Base-by-base conservation (phyloP, 2,888 invertebrate species). In the Odontothrips loti region DNA sequence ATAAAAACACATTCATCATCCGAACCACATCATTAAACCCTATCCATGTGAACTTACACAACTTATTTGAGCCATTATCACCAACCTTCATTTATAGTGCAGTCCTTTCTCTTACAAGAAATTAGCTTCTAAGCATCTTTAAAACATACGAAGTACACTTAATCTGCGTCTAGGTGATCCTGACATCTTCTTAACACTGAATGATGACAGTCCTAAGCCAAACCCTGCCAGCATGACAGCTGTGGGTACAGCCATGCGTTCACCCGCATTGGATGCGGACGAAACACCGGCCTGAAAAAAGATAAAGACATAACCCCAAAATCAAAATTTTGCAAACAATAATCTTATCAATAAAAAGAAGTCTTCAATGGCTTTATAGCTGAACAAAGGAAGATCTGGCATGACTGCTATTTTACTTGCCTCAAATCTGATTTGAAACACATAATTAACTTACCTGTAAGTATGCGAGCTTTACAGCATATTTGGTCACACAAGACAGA, bases 251-350 rank as follows among this genome's bases (percentile, higher is more conserved):
- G 27, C 68, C 68, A 75, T 75, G 2, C 68, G 68, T 75, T 75
- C 68, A 75, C 68, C 68, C 68, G 68, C 68, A 75, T 75, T 75
- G 12, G 68, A 75, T 75, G 68, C 68, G 68, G 68, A 27, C 27
- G 23, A 27, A 75, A 75, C 68, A 75, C 68, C 27, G 68, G 68
- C 23, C 68, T 75, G 68, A 12, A 75, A 75, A 8, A 10, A 58
- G 15, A 58, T 43, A 43, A 43, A 43, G 34, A n/a, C 20, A 58
- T 17, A 58, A 58, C 17, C 17, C n/a, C n/a, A 11, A 58, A 58
- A 17, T 43, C 34, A 43, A 12, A 58, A 58, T 17, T 8, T 58
- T 58, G 17, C 58, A 58, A 58, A 58, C n/a, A n/a, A 20, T 6
- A 10, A 58, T 58, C 20, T 17, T 58, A 43, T 43, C 3, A 43